phyloP scores from a whole-genome alignment of 2,113 vertebrate genomes.

The Oncorhynchus keta region DNA sequence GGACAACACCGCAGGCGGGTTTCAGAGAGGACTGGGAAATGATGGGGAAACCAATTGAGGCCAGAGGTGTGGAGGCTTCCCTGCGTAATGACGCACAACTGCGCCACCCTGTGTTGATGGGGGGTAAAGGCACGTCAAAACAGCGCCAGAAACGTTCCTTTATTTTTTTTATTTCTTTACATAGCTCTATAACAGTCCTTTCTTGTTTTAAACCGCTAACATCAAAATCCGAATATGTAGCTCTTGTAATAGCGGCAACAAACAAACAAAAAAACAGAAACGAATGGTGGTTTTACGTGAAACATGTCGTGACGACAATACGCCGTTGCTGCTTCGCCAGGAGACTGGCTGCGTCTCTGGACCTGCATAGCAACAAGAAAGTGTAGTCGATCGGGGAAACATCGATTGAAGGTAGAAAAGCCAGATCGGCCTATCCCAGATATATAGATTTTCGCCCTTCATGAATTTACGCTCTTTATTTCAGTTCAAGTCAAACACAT shows the following conservation, averaged over 20 bases:
- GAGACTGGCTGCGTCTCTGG: constrained; percentile 46
- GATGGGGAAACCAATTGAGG: neutral
- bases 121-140: neutral
- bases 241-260: neutral
- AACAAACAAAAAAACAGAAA: neutral
- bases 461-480: too few relatives aligned
- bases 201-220: too few relatives aligned
- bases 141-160: neutral
- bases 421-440: constrained; percentile 34
- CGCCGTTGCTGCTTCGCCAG: too few relatives aligned
- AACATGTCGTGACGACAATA: neutral
- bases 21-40: constrained; percentile 34
- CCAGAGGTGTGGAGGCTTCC: constrained; percentile 31
- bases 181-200: too few relatives aligned
- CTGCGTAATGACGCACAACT: constrained; percentile 22
- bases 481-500: too few relatives aligned
- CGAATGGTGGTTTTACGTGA: neutral
- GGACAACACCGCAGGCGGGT: constrained; percentile 50
- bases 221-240: too few relatives aligned
- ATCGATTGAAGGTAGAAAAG: constrained; percentile 50
- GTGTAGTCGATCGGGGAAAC: constrained; percentile 65
- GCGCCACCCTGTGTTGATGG: constrained; percentile 46
- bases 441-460: constrained; percentile 5
- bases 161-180: too few relatives aligned
- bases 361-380: constrained; percentile 78